Conservation (phyloP, 2,797 vertebrate genomes). For the Cynodonichthys magdalenae region DNA sequence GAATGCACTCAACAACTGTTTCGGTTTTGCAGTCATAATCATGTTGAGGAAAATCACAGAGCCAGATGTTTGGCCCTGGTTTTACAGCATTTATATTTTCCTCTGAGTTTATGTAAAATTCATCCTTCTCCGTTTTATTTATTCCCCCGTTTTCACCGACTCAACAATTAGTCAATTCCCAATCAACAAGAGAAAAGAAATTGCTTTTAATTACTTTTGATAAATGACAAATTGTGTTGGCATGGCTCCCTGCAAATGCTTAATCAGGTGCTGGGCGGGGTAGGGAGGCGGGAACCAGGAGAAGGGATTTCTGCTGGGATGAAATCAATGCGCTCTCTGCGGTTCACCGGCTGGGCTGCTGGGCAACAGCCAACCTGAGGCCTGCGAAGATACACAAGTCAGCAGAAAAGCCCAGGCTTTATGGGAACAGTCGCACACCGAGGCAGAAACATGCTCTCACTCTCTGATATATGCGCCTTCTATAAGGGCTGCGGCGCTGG, state of each 20-base stretch:
- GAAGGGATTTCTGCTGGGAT: constrained; percentile 69
- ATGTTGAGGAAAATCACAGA: constrained; percentile 70
- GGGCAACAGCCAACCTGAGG: constrained; percentile 70
- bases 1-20: constrained; percentile 72
- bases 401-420: constrained; percentile 64
- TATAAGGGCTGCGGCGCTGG: constrained; percentile 2
- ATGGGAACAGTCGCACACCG: constrained; percentile 43
- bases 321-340: constrained; percentile 76
- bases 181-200: constrained; percentile 81
- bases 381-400: constrained; percentile 65
- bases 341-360: constrained; percentile 72
- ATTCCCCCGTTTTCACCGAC: constrained; percentile 70
- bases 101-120: constrained; percentile 77
- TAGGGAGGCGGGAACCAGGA: constrained; percentile 44
- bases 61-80: constrained; percentile 78
- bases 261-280: constrained; percentile 70
- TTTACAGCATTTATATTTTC: constrained; percentile 73
- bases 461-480: constrained; percentile 13
- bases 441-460: constrained; percentile 35
- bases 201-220: constrained; percentile 86
- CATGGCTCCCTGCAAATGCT: constrained; percentile 68
- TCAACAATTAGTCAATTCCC: constrained; percentile 81
- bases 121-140: constrained; percentile 74
- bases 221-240: constrained; percentile 84
- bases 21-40: constrained; percentile 67